These are phyloP conservation scores for Pantherophis guttatus DNA, from an alignment of 2,113 vertebrate species.

Conservation along the genomic window DNA sequence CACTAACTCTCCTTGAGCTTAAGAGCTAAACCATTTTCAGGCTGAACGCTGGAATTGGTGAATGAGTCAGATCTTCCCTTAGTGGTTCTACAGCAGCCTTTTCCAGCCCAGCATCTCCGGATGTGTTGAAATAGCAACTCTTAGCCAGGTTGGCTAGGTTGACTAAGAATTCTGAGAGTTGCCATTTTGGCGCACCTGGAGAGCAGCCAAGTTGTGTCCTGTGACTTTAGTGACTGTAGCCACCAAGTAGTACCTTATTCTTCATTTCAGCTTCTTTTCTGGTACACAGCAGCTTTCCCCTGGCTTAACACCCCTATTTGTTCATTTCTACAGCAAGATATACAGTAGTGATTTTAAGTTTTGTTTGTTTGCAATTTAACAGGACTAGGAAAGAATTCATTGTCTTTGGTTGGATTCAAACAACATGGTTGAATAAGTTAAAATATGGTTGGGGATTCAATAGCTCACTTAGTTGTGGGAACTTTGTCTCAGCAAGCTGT, in stretches of 20 bases:
- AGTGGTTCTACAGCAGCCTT: not conserved
- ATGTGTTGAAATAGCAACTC: not conserved
- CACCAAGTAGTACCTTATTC: not conserved
- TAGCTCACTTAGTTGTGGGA: not conserved
- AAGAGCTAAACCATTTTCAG: not conserved
- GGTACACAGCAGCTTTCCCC: not conserved
- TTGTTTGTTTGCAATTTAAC: not conserved
- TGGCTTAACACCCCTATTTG: not conserved
- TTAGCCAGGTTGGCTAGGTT: not conserved
- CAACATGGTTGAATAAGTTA: not conserved
- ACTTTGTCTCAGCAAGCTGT: not conserved
- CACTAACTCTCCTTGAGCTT: not conserved
- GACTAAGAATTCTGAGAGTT: not conserved
- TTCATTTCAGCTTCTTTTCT: not conserved
- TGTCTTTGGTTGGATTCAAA: not conserved
- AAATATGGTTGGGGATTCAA: not conserved
- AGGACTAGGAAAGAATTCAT: not conserved
- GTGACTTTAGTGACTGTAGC: not conserved
- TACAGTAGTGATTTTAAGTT: not conserved
- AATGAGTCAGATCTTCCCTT: not conserved
- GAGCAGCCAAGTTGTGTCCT: not conserved
- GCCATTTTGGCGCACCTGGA: not conserved
- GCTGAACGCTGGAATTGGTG: not conserved
- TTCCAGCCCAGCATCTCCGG: not conserved
- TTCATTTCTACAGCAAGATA: not conserved